A percentile compares a stretch with the other conserved stretches of the same genome.
Conservation (phyloP, 2,888 invertebrate genomes). For the Pemphredon lugubris region DNA sequence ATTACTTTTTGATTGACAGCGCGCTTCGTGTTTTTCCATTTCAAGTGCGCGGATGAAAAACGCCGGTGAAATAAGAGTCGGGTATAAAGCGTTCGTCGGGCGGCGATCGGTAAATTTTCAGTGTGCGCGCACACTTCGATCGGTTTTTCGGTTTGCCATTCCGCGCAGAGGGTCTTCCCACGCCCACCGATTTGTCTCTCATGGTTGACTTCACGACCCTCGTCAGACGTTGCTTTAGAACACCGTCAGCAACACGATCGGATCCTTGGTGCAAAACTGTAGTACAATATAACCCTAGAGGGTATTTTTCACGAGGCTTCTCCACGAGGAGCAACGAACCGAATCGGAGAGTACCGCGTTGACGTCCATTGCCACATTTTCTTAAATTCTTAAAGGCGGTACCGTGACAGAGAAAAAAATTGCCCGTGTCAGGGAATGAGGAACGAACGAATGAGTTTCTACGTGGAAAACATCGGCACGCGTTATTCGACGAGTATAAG, state of each 20-base stretch:
- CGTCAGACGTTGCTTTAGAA: slow-evolving; percentile 16
- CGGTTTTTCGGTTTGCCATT: background rate
- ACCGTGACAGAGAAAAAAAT: background rate
- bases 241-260: slow-evolving; percentile 24
- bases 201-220: slow-evolving; percentile 24
- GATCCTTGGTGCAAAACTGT: slow-evolving; percentile 12
- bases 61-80: background rate
- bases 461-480: no score
- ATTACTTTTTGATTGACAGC: background rate
- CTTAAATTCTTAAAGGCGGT: background rate
- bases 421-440: no score
- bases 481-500: no score
- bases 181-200: slow-evolving; percentile 21
- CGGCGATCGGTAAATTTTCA: background rate
- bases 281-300: slow-evolving; percentile 1
- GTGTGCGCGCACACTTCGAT: background rate
- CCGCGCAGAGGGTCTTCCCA: background rate
- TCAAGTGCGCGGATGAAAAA: no score
- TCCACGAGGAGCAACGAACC: background rate
- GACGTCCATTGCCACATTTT: background rate
- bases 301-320: background rate
- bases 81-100: background rate
- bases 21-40: no score
- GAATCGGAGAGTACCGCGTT: background rate
- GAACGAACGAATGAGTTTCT: no score